Conservation (phyloP, 2,113 vertebrate genomes). For the Indicator indicator region DNA sequence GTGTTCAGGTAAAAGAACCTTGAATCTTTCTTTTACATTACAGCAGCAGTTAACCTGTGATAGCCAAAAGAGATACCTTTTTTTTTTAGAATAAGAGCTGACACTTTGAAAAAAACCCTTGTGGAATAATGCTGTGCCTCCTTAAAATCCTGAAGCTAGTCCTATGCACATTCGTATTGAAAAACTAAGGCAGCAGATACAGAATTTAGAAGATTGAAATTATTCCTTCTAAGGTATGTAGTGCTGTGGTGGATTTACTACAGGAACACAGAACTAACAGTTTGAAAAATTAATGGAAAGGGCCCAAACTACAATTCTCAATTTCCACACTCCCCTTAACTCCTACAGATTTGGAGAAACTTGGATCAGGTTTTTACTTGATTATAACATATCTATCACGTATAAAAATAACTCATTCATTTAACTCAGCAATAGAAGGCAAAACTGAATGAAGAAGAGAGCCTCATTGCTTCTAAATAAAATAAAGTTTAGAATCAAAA, state of each 20-base stretch:
- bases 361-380: neutral
- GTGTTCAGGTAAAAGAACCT: neutral
- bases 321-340: neutral
- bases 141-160: neutral
- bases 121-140: neutral
- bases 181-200: neutral
- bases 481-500: neutral
- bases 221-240: neutral
- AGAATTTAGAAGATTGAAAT: neutral
- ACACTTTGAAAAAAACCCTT: neutral
- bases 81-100: neutral
- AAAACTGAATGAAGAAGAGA: neutral
- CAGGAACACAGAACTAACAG: neutral
- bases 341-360: neutral
- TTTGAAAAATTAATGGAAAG: neutral
- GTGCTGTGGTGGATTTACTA: neutral
- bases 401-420: neutral
- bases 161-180: neutral
- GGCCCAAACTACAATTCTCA: neutral
- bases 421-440: neutral
- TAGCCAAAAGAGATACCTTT: neutral
- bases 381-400: neutral
- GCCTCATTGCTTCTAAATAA: neutral
- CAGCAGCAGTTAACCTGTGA: neutral
- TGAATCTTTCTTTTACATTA: neutral